These are phyloP conservation scores for Diorhabda carinulata DNA, from an alignment of 1,140 invertebrate species.

Conservation along the genomic window DNA sequence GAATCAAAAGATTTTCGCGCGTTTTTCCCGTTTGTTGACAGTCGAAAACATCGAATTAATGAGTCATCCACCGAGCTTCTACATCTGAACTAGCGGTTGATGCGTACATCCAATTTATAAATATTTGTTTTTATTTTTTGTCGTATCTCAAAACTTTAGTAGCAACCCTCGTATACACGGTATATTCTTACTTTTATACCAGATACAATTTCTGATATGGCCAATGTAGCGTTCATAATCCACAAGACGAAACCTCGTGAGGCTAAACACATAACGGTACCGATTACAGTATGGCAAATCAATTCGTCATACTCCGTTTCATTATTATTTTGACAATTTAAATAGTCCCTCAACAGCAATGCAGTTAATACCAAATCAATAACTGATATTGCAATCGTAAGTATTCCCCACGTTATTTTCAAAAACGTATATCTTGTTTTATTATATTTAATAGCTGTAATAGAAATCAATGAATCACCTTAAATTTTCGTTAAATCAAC, in stretches of 20 bases:
- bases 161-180: background rate
- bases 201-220: background rate
- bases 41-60: too few species aligned
- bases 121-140: too few species aligned
- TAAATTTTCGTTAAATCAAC: background rate
- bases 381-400: conserved; percentile 17
- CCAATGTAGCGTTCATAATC: conserved; percentile 30
- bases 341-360: conserved; percentile 25
- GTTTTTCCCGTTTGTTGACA: too few species aligned
- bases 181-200: conserved; percentile 8
- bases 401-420: conserved; percentile 12
- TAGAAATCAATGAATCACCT: conserved; percentile 37
- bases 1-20: too few species aligned
- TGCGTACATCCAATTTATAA: too few species aligned
- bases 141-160: too few species aligned
- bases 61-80: too few species aligned
- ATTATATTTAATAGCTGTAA: conserved; percentile 34
- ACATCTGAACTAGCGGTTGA: too few species aligned
- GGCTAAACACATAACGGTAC: conserved; percentile 31
- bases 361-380: conserved; percentile 25
- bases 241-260: conserved; percentile 32
- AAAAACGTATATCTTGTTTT: conserved; percentile 18
- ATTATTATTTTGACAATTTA: conserved; percentile 33
- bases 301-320: conserved; percentile 21
- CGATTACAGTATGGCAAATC: conserved; percentile 30